Evolutionary conservation across 2,797 vertebrate species (phyloP), one percentile per base, ranked within the genome.

Genomic region (Schizopygopsis malacanthus): DNA sequence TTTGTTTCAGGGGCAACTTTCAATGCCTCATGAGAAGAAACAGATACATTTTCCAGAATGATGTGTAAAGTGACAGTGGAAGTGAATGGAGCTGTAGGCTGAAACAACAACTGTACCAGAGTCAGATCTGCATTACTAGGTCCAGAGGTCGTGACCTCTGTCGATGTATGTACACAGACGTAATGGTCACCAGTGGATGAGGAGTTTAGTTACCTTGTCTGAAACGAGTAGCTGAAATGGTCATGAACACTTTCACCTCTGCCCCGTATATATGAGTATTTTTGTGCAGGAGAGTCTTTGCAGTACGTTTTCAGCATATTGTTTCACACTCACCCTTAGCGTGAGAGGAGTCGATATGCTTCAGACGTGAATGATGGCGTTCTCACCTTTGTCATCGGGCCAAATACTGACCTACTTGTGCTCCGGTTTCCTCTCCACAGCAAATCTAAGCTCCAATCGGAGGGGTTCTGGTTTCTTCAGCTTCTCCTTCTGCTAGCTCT

Each of bases 381-480:
- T 61, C 72, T 79, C 73, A 70, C 82, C 85, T 61, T 47, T 83
- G 56, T 85, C 67, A 54, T 4, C 5, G 12, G 22, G 10, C 61
- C 78, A 84, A 45, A 56, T 69, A 52, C 79, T 90, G 87, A 87
- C 84, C 87, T 65, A 16, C 39, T 50, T 25, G 79, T 43, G 65
- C 85, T 89, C 85, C 67, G 72, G 85, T 90, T 89, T 90, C 89
- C 61, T 28, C 33, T 87, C 61, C 47, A 69, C n/a, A 75, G 83
- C 82, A 79, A 75, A 65, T 72, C 52, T 63, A 71, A 79, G 77
- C 76, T 81, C 83, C 54, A 16, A 67, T n/a, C 47, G 9, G 65
- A 72, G 52, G 83, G 76, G 77, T 87, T 86, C 81, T 88, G 69
- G 76, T 87, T 86, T 86, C 89, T 59, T 75, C 33, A 18, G 59